These are phyloP conservation scores for Crocallis elinguaria DNA, from an alignment of 2,888 invertebrate genomes.

Conservation along the genomic window DNA sequence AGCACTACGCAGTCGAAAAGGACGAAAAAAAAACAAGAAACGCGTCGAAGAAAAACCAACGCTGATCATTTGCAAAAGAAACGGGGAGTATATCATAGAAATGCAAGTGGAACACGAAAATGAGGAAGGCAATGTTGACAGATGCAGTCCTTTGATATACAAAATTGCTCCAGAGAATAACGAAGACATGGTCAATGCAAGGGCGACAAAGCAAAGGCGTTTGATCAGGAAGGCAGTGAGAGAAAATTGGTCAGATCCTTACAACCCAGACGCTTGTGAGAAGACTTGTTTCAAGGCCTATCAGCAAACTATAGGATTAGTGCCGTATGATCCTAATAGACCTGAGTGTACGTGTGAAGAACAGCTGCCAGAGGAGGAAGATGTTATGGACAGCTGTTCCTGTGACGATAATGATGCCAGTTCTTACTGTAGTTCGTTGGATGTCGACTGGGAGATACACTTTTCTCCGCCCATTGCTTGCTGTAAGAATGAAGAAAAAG, in stretches of 20 bases:
- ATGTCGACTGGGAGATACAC: constrained; percentile 73
- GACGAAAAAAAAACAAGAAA: constrained; percentile 61
- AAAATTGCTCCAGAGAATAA: constrained; percentile 61
- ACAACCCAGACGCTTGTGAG: constrained; percentile 61
- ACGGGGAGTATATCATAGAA: constrained; percentile 68
- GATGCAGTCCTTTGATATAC: constrained; percentile 62
- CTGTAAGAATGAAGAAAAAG: not conserved
- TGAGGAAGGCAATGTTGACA: constrained; percentile 38
- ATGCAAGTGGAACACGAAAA: constrained; percentile 56
- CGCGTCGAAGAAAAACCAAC: constrained; percentile 60
- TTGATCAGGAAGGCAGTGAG: constrained; percentile 50
- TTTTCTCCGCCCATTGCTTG: constrained; percentile 64
- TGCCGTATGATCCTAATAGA: constrained; percentile 45
- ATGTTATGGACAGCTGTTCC: constrained; percentile 45
- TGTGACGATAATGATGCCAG: constrained; percentile 50
- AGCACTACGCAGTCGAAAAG: constrained; percentile 39
- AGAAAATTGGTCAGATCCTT: constrained; percentile 56
- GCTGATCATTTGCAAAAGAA: constrained; percentile 60
- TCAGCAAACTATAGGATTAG: constrained; percentile 55
- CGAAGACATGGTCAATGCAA: constrained; percentile 51
- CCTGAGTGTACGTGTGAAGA: constrained; percentile 43
- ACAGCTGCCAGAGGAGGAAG: constrained; percentile 32
- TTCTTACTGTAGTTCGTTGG: constrained; percentile 63
- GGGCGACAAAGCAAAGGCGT: constrained; percentile 46
- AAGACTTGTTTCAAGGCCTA: constrained; percentile 60